phyloP scores from a whole-genome alignment of 2,113 vertebrate genomes.

The Rissa tridactyla region DNA sequence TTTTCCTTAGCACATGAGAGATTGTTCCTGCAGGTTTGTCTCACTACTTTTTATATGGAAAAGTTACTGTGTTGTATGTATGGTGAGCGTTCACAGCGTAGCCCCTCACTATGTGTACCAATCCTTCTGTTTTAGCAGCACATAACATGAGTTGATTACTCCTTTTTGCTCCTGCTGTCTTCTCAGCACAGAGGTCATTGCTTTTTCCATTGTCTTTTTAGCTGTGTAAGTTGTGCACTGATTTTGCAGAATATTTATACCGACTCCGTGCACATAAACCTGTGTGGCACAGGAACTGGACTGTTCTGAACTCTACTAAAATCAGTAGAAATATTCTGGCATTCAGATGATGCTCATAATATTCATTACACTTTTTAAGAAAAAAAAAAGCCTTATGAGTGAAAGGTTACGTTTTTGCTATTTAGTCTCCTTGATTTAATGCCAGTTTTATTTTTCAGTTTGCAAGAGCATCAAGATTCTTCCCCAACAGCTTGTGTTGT shows the following conservation, averaged over 20 bases:
- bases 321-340: not conserved
- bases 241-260: not conserved
- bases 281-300: not conserved
- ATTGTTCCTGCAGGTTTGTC: not conserved
- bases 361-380: not conserved
- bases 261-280: not conserved
- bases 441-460: not conserved
- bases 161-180: not conserved
- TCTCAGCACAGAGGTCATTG: not conserved
- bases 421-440: not conserved
- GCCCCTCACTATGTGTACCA: not conserved
- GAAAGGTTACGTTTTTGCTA: not conserved
- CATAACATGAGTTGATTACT: accelerated
- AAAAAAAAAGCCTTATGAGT: not conserved
- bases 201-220: not conserved
- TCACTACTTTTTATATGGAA: not conserved
- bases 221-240: not conserved
- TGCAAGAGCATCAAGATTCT: not conserved
- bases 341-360: not conserved
- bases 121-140: not conserved
- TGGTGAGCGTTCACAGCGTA: not conserved
- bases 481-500: not conserved
- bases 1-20: not conserved
- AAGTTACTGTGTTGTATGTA: not conserved
- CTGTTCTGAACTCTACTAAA: not conserved